phyloP scores from a whole-genome alignment of 2,113 vertebrate genomes.

The Psittacara wagleri region DNA sequence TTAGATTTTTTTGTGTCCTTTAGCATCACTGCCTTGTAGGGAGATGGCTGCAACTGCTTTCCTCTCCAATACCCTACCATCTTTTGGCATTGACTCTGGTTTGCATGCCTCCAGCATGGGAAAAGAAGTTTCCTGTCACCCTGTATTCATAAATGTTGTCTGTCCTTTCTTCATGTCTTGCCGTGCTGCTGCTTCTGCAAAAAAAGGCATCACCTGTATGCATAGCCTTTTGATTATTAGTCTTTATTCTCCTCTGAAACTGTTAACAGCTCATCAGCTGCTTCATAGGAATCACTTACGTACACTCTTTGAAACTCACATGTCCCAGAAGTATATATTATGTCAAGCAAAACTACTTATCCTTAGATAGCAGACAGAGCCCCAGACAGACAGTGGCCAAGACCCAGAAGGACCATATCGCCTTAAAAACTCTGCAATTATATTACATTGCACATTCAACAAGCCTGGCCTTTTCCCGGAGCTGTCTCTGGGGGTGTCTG shows the following conservation, averaged over 20 bases:
- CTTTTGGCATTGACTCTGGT: neutral
- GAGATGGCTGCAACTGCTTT: neutral
- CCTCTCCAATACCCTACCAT: neutral
- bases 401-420: neutral
- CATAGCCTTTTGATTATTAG: neutral
- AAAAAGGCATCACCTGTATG: neutral
- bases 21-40: neutral
- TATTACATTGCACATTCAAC: neutral
- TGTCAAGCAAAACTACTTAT: neutral
- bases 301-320: neutral
- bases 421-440: slow-evolving; percentile 11
- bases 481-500: neutral
- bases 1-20: neutral
- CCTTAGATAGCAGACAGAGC: slow-evolving; percentile 8
- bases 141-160: neutral
- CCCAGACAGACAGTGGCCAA: neutral
- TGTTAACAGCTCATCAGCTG: neutral
- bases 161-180: neutral
- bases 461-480: slow-evolving; percentile 4
- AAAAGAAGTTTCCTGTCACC: neutral
- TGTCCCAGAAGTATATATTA: neutral
- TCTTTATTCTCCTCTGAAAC: neutral
- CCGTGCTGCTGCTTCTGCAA: neutral
- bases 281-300: neutral
- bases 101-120: neutral